Evolutionary conservation across 2,888 invertebrate genomes (phyloP).

Genomic region (Sinopyrophorus schimmeli): DNA sequence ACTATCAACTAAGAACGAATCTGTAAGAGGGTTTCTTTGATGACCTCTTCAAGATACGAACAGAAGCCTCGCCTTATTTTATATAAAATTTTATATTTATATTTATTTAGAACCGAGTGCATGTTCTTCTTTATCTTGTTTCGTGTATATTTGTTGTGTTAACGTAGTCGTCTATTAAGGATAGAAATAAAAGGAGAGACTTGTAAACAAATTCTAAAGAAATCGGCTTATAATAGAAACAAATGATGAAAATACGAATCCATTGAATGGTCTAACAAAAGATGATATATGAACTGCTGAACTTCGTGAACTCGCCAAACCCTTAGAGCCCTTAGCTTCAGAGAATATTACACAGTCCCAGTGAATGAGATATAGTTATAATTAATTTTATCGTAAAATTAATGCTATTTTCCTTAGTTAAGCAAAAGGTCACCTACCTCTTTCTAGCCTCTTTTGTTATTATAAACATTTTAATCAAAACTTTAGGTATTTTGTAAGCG

Average conservation of each 20-base stretch:
- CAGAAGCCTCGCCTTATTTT: no score
- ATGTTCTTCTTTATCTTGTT: no score
- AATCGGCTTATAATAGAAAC: constrained; percentile 23
- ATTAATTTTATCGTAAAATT: constrained; percentile 32
- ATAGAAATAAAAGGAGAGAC: no score
- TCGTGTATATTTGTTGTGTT: no score
- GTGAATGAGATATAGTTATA: constrained; percentile 31
- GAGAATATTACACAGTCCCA: constrained; percentile 17
- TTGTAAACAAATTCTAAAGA: constrained; percentile 19
- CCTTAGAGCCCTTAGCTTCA: no score
- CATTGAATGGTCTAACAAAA: constrained; percentile 28
- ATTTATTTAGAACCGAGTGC: no score
- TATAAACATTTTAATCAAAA: no score
- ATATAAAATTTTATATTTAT: no score
- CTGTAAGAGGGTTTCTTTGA: constrained; percentile 21
- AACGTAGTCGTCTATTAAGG: no score
- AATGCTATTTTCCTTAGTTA: constrained; percentile 25
- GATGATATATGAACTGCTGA: constrained; percentile 31
- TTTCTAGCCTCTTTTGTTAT: no score
- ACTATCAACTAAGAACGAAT: constrained; percentile 25
- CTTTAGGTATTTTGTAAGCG: no score
- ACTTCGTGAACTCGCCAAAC: constrained; percentile 19
- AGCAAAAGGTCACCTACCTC: no score
- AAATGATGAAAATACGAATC: constrained; percentile 29
- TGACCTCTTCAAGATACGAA: constrained; percentile 10